Percentiles rank a stretch among this genome's conserved stretches.
Conservation (phyloP, 2,113 vertebrate species). For the Epinephelus moara region DNA sequence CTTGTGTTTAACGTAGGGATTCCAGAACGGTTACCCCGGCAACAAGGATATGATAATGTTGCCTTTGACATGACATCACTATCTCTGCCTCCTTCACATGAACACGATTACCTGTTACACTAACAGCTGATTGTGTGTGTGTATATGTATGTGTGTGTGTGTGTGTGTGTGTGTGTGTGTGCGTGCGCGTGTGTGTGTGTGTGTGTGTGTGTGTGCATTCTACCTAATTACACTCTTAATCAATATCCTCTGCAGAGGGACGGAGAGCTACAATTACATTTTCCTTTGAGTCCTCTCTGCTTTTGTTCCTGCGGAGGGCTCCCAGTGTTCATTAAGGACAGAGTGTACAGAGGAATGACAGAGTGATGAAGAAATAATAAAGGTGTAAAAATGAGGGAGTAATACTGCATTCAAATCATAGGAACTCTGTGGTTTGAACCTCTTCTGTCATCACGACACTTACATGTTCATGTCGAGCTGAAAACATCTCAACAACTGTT, state of each 20-base stretch:
- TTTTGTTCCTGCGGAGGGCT: no score
- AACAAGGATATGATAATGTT: slow-evolving; percentile 9
- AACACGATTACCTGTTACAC: not conserved
- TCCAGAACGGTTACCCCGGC: slow-evolving; percentile 1
- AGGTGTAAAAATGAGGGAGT: not conserved
- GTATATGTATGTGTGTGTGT: no score
- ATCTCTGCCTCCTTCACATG: not conserved
- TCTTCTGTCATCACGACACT: no score
- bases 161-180: no score
- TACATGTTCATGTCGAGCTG: no score
- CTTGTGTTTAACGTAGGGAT: not conserved
- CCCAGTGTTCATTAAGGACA: not conserved
- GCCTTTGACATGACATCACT: slow-evolving; percentile 13
- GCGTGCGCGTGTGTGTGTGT: no score
- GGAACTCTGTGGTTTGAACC: not conserved
- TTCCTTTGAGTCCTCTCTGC: not conserved
- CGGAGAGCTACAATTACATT: not conserved
- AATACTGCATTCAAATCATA: not conserved
- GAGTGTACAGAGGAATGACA: not conserved
- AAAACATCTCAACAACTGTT: no score
- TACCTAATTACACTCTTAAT: not conserved
- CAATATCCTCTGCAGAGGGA: not conserved
- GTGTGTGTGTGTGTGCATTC: not conserved
- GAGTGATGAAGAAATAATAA: not conserved
- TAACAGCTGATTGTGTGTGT: not conserved